Percentiles rank a stretch among this genome's conserved stretches.
These are phyloP conservation scores for Onychomys arenicola DNA, from an alignment of 2,797 vertebrate genomes.

Conservation along the genomic window DNA sequence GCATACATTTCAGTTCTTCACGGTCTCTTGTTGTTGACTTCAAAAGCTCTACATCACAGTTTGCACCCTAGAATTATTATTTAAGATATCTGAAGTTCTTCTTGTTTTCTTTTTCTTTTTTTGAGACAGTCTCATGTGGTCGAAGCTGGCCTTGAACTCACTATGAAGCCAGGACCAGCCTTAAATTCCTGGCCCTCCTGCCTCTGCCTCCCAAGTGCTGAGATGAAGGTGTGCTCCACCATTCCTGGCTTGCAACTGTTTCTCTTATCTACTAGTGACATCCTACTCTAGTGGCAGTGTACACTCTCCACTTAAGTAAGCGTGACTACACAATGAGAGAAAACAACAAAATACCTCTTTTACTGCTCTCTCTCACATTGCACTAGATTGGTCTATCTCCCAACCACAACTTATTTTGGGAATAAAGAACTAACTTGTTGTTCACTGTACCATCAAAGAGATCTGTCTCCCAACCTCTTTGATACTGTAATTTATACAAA, in stretches of 20 bases:
- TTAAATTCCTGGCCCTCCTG: background rate
- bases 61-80: slow-evolving; percentile 83
- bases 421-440: slow-evolving; percentile 8
- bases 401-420: background rate
- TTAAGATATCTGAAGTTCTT: slow-evolving; percentile 63
- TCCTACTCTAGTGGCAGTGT: background rate
- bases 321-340: background rate
- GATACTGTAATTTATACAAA: background rate
- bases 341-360: slow-evolving; percentile 26
- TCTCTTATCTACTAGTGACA: slow-evolving; percentile 19
- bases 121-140: background rate
- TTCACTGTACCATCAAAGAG: background rate
- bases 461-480: slow-evolving; percentile 2
- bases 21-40: slow-evolving; percentile 85
- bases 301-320: slow-evolving; percentile 32
- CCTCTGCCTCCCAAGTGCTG: background rate
- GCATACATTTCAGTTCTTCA: slow-evolving; percentile 88
- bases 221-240: background rate
- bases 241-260: background rate
- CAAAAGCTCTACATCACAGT: slow-evolving; percentile 87
- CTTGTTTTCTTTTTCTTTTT: background rate
- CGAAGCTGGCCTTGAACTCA: background rate
- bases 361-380: slow-evolving; percentile 15
- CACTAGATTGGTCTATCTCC: background rate
- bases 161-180: background rate